Evolutionary conservation across 92 coral and sea anemone species (phyloP).

Genomic region (Actinostola sp.): DNA sequence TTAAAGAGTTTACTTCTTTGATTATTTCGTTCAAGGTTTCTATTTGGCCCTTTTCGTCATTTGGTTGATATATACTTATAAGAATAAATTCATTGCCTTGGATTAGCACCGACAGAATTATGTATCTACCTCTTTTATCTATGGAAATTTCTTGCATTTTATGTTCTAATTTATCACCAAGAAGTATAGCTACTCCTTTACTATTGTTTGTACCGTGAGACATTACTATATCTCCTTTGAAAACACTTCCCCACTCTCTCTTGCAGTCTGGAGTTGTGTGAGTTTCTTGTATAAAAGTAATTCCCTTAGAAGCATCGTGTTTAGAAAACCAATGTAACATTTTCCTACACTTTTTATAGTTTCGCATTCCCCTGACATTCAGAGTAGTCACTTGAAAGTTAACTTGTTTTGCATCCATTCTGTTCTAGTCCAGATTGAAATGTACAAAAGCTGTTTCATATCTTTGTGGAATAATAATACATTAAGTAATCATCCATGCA

Average conservation of each 20-base stretch:
- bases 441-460: not conserved
- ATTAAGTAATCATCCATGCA: too few relatives aligned
- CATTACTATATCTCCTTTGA: too few relatives aligned
- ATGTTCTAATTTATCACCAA: not conserved
- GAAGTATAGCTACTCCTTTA: conserved; percentile 4
- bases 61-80: not conserved
- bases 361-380: not conserved
- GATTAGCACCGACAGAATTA: not conserved
- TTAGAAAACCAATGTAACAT: not conserved
- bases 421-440: not conserved
- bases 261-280: too few relatives aligned
- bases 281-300: not conserved
- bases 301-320: not conserved
- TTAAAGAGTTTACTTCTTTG: not conserved
- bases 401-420: too few relatives aligned
- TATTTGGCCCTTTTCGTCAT: conserved; percentile 6
- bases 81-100: conserved; percentile 2
- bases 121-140: not conserved
- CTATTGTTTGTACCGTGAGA: too few relatives aligned
- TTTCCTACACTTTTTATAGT: not conserved
- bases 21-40: conserved; percentile 8
- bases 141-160: not conserved
- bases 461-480: not conserved
- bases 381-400: not conserved
- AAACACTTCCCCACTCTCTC: too few relatives aligned